These are phyloP conservation scores for Zosterops japonicus DNA, from an alignment of 2,113 vertebrate species.

Conservation along the genomic window DNA sequence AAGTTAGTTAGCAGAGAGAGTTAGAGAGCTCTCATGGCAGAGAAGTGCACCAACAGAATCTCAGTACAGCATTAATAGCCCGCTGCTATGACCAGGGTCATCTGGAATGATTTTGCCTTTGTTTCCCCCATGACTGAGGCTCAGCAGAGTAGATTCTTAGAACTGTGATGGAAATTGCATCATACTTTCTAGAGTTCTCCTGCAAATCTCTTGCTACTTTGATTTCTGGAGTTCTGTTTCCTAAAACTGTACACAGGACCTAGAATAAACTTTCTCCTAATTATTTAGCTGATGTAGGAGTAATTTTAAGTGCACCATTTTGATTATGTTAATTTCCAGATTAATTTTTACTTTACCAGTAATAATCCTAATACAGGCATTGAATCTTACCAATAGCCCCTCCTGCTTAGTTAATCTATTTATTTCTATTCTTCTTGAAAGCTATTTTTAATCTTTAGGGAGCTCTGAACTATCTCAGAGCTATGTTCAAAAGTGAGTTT, in stretches of 20 bases:
- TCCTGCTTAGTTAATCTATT: not conserved
- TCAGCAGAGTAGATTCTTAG: not conserved
- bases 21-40: not conserved
- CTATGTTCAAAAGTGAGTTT: not conserved
- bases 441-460: not conserved
- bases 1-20: not conserved
- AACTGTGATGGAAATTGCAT: not conserved
- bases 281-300: not conserved
- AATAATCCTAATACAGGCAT: not conserved
- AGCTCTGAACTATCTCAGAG: not conserved
- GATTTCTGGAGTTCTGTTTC: not conserved
- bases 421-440: not conserved
- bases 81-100: not conserved
- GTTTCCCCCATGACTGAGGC: not conserved
- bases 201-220: not conserved
- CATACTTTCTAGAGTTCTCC: not conserved
- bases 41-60: not conserved
- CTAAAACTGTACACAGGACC: not conserved
- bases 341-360: not conserved
- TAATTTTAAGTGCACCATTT: not conserved
- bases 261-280: not conserved
- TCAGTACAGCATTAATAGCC: not conserved
- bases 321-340: not conserved
- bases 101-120: not conserved
- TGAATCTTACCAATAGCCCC: not conserved